Base-by-base conservation (phyloP, 2,888 invertebrate species). In the Melinaea menophilus region DNA sequence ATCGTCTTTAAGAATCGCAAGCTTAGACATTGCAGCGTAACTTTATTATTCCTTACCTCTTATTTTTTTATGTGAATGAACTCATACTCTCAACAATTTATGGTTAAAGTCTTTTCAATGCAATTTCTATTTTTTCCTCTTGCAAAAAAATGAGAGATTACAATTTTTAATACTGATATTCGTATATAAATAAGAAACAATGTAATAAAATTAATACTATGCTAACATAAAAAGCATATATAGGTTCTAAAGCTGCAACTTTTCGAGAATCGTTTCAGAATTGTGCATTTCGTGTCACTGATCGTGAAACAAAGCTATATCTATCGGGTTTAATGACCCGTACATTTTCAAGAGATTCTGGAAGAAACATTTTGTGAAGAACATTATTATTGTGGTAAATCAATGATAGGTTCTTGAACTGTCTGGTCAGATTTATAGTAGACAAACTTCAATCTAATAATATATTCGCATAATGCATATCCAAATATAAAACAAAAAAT, bases 241-340 rank as follows among this genome's bases (percentile, higher is more conserved):
- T 41, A 41, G 12, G 46, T 37, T 51, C 11, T 37, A 51, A 51
- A 35, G 5, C 51, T 47, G 13, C 48, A 35, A 35, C 5, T 11
- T 51, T 51, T 37, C 11, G 22, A 54, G 37, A 59, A 54, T 54
- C 57, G 59, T 59, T 65, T 59, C 41, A 59, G 57, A 57, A 65
- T 62, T 46, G 59, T 65, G 61, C 63, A 65, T 59, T 60, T 54
- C 58, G 63, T 65, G 61, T 58, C 64, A 61, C 61, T 62, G 56
- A 62, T 63, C 61, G 57, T 59, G 66, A 64, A 66, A 66, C 67
- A 68, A 67, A 63, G 63, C 63, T 63, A 68, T 65, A 68, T 65
- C 69, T 64, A 68, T 66, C 61, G 69, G 62, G 66, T 56, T 59
- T 66, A 70, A 62, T 68, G 69, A 70, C 65, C 66, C 68, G 69